Evolutionary conservation across 2,113 vertebrate species (phyloP).

Genomic region (Microcebus jonahi): DNA sequence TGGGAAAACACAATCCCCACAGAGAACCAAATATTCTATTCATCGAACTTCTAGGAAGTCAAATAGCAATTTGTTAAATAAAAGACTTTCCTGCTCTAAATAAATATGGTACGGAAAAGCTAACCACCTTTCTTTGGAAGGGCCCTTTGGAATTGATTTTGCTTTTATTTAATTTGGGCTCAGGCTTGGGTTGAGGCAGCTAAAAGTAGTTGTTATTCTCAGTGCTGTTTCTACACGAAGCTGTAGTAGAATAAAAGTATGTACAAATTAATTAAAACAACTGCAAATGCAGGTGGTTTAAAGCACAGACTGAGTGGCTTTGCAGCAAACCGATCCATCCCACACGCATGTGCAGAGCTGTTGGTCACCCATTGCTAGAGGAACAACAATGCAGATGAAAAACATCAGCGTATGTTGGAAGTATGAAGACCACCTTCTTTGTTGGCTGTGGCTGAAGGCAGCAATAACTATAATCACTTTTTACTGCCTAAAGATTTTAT

Average conservation of each 20-base stretch:
- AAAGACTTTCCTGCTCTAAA: not conserved
- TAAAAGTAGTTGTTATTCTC: slow-evolving; percentile 70
- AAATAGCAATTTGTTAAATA: slow-evolving; percentile 73
- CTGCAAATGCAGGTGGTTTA: slow-evolving; percentile 60
- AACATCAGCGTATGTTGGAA: not conserved
- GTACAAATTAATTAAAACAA: slow-evolving; percentile 79
- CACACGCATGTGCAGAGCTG: not conserved
- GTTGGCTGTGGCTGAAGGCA: slow-evolving; percentile 57
- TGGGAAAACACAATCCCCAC: slow-evolving; percentile 47
- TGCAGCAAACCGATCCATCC: not conserved
- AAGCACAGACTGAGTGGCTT: not conserved
- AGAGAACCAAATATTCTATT: not conserved
- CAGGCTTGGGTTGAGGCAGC: slow-evolving; percentile 61
- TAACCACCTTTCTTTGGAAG: slow-evolving; percentile 70
- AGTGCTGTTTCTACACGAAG: slow-evolving; percentile 66
- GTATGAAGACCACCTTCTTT: slow-evolving; percentile 68
- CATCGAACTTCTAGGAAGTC: slow-evolving; percentile 50
- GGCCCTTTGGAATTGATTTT: slow-evolving; percentile 64
- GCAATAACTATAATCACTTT: slow-evolving; percentile 68
- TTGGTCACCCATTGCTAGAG: not conserved
- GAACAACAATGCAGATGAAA: slow-evolving; percentile 23
- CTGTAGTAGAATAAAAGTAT: slow-evolving; percentile 73
- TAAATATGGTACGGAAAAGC: not conserved
- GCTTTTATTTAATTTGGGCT: slow-evolving; percentile 75
- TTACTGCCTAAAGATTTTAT: slow-evolving; percentile 71